phyloP scores from a whole-genome alignment of 2,113 vertebrate species.

The Sigmodon hispidus region DNA sequence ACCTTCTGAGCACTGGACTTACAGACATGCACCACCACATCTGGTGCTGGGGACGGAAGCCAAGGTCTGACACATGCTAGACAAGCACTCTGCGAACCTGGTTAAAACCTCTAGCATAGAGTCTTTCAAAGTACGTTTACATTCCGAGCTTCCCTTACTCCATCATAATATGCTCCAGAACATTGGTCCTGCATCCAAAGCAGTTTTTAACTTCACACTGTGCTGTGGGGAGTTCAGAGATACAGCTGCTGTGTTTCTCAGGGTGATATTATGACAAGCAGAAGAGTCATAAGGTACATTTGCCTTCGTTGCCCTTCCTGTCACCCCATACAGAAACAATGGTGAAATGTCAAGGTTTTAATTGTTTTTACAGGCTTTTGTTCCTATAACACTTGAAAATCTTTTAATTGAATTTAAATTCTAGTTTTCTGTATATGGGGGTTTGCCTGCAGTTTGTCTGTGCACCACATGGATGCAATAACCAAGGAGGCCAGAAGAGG shows the following conservation, averaged over 20 bases:
- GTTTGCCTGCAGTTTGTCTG: neutral
- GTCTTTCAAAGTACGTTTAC: neutral
- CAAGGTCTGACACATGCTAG: neutral
- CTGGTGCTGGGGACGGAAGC: neutral
- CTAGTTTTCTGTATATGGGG: neutral
- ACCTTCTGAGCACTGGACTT: neutral
- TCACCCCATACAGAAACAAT: neutral
- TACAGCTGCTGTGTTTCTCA: neutral
- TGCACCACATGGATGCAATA: neutral
- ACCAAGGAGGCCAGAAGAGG: neutral
- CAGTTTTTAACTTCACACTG: neutral
- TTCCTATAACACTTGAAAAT: neutral
- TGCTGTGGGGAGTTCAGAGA: neutral
- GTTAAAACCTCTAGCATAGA: neutral
- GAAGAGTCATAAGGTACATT: neutral
- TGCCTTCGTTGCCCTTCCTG: too few species aligned
- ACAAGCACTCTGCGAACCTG: neutral
- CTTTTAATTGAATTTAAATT: neutral
- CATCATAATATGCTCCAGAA: neutral
- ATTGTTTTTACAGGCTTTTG: neutral
- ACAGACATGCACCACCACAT: neutral
- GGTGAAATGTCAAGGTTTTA: neutral
- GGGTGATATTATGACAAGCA: neutral
- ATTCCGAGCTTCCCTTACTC: neutral
- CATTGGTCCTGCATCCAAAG: neutral